Percentiles rank a stretch among this genome's conserved stretches.
These are phyloP conservation scores for Dugesia japonica DNA, from an alignment of 2,888 invertebrate genomes.

Conservation along the genomic window DNA sequence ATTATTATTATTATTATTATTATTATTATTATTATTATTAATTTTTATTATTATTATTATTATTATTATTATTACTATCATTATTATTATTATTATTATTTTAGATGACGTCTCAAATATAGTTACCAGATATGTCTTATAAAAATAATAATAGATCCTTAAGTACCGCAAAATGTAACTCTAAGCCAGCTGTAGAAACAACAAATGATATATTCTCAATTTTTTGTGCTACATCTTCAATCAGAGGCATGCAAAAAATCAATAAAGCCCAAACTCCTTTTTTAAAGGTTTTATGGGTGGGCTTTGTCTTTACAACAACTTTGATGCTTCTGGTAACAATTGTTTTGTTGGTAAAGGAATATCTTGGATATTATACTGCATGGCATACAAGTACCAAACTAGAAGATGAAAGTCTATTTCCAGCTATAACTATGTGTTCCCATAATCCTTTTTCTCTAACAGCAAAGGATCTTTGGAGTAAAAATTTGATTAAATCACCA, in stretches of 20 bases:
- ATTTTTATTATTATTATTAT: no score
- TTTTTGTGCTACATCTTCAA: constrained; percentile 32
- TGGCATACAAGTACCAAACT: constrained; percentile 32
- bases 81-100: no score
- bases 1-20: no score
- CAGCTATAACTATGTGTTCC: constrained; percentile 30
- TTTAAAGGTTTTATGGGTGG: constrained; percentile 28
- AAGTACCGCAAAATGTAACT: neutral
- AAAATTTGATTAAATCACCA: constrained; percentile 12
- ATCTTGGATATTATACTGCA: constrained; percentile 25
- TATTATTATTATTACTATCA: no score
- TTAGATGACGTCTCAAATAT: no score
- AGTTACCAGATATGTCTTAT: no score
- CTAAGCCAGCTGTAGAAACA: neutral
- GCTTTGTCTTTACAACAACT: constrained; percentile 31
- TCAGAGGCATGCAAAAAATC: constrained; percentile 33
- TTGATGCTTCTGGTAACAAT: constrained; percentile 26
- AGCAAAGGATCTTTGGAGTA: constrained; percentile 27
- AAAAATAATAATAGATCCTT: neutral
- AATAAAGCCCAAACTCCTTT: constrained; percentile 26
- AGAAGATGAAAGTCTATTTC: constrained; percentile 28
- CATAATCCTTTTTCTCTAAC: constrained; percentile 31
- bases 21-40: no score
- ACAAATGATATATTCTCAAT: neutral
- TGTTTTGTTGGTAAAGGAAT: constrained; percentile 25